Conservation (phyloP, 2,797 vertebrate species). For the Avahi laniger region DNA sequence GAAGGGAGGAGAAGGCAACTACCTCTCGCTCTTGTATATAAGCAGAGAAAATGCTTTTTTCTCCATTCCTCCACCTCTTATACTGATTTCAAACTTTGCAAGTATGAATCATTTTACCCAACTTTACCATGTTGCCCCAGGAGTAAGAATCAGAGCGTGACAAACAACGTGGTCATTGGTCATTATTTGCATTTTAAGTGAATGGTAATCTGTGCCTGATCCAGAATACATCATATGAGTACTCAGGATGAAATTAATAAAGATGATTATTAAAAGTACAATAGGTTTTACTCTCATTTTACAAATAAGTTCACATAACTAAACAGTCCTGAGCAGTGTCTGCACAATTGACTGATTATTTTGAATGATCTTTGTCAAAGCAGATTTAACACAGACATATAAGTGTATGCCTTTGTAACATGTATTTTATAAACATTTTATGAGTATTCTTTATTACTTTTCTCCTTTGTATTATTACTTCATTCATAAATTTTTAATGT, state of each 20-base stretch:
- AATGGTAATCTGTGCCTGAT: background rate
- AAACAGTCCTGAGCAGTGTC: constrained; percentile 82
- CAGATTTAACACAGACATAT: constrained; percentile 84
- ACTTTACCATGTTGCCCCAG: background rate
- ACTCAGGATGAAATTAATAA: constrained; percentile 34
- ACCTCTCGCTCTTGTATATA: background rate
- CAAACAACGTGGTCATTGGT: background rate
- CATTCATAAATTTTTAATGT: constrained; percentile 4
- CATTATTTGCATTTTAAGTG: constrained; percentile 41
- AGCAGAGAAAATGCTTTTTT: background rate
- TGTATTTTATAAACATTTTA: background rate
- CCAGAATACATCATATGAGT: background rate
- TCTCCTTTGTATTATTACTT: background rate
- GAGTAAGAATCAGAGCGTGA: background rate
- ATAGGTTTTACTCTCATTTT: constrained; percentile 79
- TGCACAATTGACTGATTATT: constrained; percentile 89
- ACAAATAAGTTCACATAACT: constrained; percentile 86
- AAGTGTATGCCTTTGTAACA: constrained; percentile 77
- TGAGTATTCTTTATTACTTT: constrained; percentile 37
- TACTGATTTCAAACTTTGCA: background rate
- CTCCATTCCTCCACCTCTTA: background rate
- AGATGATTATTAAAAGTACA: constrained; percentile 9
- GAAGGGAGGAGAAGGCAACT: background rate
- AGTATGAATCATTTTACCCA: background rate
- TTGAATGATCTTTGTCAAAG: constrained; percentile 83